Evolutionary conservation across 2,888 invertebrate genomes (phyloP).

Genomic region (Venusia cambrica): DNA sequence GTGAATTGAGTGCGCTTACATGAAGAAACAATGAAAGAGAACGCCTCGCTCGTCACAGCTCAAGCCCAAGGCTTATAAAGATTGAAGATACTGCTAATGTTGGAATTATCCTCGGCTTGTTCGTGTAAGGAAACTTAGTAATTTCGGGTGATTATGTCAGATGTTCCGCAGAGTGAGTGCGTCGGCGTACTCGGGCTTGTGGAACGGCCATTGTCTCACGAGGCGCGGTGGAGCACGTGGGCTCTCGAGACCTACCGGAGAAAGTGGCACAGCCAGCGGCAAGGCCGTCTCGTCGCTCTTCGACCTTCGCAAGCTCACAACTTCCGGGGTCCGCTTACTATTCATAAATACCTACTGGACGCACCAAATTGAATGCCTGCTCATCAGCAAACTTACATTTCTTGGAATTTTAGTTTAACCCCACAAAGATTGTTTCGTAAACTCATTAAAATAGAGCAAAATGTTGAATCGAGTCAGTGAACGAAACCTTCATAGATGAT

Average conservation of each 20-base stretch:
- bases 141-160: constrained; percentile 71
- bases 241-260: constrained; percentile 56
- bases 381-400: constrained; percentile 10
- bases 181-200: constrained; percentile 55
- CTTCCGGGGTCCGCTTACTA: constrained; percentile 59
- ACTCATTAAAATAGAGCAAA: constrained; percentile 5
- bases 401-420: constrained; percentile 7
- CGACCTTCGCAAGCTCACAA: constrained; percentile 64
- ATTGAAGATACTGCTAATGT: constrained; percentile 53
- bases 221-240: constrained; percentile 67
- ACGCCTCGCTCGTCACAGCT: constrained; percentile 59
- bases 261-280: constrained; percentile 75
- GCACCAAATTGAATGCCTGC: constrained; percentile 16
- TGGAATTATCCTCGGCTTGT: constrained; percentile 59
- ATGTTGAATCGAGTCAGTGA: constrained; percentile 29
- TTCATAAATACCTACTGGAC: constrained; percentile 30
- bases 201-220: constrained; percentile 59
- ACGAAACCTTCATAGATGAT: constrained; percentile 31
- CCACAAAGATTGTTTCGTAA: constrained; percentile 3
- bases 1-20: too few species aligned
- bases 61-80: constrained; percentile 67
- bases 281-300: constrained; percentile 66
- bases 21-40: constrained; percentile 44
- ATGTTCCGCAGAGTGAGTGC: constrained; percentile 59
- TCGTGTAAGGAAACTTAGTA: constrained; percentile 54